Percentiles rank a stretch among this genome's conserved stretches.
Evolutionary conservation across 2,113 vertebrate species (phyloP).

Genomic region (Arvicanthis niloticus): DNA sequence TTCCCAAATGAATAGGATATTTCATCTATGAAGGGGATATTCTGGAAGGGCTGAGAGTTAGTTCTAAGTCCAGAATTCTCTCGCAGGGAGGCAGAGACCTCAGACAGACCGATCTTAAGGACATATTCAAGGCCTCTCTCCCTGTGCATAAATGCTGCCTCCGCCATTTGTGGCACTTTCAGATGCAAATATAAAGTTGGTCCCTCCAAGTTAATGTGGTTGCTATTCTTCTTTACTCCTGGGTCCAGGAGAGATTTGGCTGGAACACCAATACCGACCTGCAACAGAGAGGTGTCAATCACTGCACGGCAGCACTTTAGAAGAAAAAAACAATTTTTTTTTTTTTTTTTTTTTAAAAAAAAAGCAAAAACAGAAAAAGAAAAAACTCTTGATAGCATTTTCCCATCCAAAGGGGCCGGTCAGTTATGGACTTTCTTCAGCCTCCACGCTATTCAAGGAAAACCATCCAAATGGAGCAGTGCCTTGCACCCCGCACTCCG

Average conservation of each 20-base stretch:
- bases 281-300: background rate
- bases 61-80: background rate
- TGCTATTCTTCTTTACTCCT: background rate
- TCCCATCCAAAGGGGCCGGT: conserved; percentile 37
- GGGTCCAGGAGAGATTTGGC: background rate
- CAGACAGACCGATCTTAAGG: background rate
- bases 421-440: conserved; percentile 57
- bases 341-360: no score
- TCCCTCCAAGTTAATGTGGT: background rate
- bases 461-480: conserved; percentile 29
- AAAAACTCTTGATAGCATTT: conserved; percentile 2
- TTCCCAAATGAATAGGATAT: background rate
- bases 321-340: no score
- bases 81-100: background rate
- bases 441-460: conserved; percentile 35
- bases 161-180: conserved; percentile 36
- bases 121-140: background rate
- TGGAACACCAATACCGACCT: background rate
- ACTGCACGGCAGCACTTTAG: background rate
- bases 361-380: background rate
- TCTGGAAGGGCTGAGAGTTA: background rate
- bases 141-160: background rate
- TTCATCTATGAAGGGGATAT: background rate
- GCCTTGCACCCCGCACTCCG: background rate
- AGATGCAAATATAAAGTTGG: conserved; percentile 47